Percentiles rank a stretch among this genome's conserved stretches.
These are phyloP conservation scores for Loripinus fragilis DNA, from an alignment of 2,888 invertebrate species.

Conservation along the genomic window DNA sequence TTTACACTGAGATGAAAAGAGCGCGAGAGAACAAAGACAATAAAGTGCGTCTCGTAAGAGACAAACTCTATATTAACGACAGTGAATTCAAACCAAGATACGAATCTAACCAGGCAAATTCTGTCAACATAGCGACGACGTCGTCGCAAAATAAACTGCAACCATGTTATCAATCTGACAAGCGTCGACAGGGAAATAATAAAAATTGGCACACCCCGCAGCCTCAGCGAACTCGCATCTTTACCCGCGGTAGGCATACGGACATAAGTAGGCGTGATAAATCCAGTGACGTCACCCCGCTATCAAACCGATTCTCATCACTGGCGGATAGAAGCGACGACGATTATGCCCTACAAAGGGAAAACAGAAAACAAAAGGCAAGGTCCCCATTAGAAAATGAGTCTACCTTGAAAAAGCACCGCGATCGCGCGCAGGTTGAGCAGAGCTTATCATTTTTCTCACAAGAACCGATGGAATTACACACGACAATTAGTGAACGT, in stretches of 20 bases:
- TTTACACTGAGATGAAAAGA: slow-evolving; percentile 26
- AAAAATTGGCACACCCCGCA: too few species aligned
- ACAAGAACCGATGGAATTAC: too few species aligned
- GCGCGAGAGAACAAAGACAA: slow-evolving; percentile 13
- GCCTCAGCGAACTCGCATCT: too few species aligned
- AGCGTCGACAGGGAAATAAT: background rate
- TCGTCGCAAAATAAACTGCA: background rate
- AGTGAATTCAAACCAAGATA: background rate
- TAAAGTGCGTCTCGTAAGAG: slow-evolving; percentile 25
- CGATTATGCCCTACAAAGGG: background rate
- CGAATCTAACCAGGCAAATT: background rate
- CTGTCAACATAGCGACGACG: too few species aligned
- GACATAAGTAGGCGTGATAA: too few species aligned
- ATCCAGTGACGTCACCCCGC: too few species aligned
- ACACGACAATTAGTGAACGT: too few species aligned
- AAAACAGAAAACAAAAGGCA: background rate
- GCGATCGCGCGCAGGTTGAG: too few species aligned
- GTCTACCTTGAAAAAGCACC: background rate
- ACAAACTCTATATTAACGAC: slow-evolving; percentile 22
- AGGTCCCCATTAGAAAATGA: background rate
- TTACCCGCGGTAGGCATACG: too few species aligned
- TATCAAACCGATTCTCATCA: background rate
- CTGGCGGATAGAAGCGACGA: background rate
- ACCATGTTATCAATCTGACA: background rate
- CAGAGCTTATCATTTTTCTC: too few species aligned